These are phyloP conservation scores for Phortica variegata DNA, from an alignment of 1,140 invertebrate species.

Conservation along the genomic window DNA sequence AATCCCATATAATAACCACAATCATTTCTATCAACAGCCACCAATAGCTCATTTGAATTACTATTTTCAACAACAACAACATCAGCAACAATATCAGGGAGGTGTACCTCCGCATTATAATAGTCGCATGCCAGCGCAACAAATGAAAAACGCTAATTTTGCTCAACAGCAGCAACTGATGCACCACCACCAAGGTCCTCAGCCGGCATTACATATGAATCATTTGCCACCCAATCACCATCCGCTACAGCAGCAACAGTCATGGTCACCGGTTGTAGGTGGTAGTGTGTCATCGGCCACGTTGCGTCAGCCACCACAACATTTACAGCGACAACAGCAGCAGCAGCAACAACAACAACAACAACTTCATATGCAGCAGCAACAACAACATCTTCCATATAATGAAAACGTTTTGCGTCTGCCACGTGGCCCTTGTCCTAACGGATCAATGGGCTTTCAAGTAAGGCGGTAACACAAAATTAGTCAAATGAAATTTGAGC, in stretches of 20 bases:
- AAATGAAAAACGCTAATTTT: conserved; percentile 8
- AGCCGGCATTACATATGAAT: background rate
- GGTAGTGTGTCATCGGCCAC: conserved; percentile 45
- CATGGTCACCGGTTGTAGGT: conserved; percentile 50
- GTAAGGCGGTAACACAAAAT: conserved; percentile 63
- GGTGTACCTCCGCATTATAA: conserved; percentile 25
- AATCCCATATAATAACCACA: conserved; percentile 36
- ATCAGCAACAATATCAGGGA: conserved; percentile 15
- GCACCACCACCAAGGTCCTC: background rate
- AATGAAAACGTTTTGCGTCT: conserved; percentile 61
- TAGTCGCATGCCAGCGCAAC: conserved; percentile 27
- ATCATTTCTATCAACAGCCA: conserved; percentile 34
- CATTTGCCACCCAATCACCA: conserved; percentile 8
- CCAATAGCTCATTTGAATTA: background rate
- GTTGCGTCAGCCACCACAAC: conserved; percentile 39
- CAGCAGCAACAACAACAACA: conserved; percentile 18
- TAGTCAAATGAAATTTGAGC: too few species aligned
- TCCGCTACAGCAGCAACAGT: conserved; percentile 35
- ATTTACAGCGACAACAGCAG: conserved; percentile 27
- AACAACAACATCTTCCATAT: conserved; percentile 28
- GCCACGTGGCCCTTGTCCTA: conserved; percentile 61
- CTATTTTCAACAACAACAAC: background rate
- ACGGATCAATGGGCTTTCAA: conserved; percentile 62
- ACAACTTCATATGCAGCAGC: conserved; percentile 5
- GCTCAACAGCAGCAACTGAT: conserved; percentile 9